Evolutionary conservation across 2,113 vertebrate species (phyloP).

Genomic region (Anolis sagrei): DNA sequence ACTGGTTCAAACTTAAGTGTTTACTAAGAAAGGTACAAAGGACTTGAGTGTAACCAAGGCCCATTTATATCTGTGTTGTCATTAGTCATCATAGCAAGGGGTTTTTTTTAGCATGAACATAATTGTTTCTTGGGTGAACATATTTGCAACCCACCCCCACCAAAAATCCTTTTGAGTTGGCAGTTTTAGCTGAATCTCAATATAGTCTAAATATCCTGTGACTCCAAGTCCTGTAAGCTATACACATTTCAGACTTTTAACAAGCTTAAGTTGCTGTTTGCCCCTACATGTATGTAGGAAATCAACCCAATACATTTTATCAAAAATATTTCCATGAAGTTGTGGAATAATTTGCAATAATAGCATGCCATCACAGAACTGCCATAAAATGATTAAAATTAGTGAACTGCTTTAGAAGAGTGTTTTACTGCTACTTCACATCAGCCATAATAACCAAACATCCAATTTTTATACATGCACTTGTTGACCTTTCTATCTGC

Average conservation of each 20-base stretch:
- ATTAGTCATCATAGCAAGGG: too few species aligned
- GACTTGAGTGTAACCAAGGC: too few species aligned
- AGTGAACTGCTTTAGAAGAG: neutral
- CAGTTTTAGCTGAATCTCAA: too few species aligned
- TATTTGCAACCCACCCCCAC: too few species aligned
- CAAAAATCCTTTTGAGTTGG: too few species aligned
- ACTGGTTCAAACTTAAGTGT: neutral
- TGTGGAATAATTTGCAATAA: neutral
- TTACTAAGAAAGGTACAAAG: too few species aligned
- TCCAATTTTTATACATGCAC: conserved; percentile 32
- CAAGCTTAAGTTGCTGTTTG: neutral
- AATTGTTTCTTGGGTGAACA: too few species aligned
- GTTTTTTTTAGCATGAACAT: too few species aligned
- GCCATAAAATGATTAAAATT: neutral
- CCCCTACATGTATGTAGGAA: neutral
- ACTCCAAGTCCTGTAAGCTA: too few species aligned
- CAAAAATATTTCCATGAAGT: neutral
- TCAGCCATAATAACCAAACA: conserved; percentile 27
- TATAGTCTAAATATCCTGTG: too few species aligned
- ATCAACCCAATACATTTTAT: neutral
- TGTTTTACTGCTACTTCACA: conserved; percentile 28
- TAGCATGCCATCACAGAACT: neutral
- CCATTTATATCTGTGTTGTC: too few species aligned
- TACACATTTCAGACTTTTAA: too few species aligned
- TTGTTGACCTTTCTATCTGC: conserved; percentile 26